Conservation (phyloP, 2,888 invertebrate species). For the Scrobipalpa costella region DNA sequence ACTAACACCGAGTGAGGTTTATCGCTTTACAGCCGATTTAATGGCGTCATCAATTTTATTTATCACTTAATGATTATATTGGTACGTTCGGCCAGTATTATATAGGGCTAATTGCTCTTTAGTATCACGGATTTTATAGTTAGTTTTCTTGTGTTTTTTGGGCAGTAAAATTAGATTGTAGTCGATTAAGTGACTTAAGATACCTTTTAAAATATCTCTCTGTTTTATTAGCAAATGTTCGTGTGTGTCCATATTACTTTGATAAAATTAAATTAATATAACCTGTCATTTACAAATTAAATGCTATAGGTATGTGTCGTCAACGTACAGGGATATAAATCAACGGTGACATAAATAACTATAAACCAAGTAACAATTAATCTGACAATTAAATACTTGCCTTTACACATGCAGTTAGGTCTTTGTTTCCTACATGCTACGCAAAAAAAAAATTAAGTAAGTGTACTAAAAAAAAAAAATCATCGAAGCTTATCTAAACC, state of each 20-base stretch:
- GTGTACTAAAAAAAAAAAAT: too few relatives aligned
- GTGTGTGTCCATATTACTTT: not conserved
- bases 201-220: not conserved
- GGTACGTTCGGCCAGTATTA: conserved; percentile 39
- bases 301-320: too few relatives aligned
- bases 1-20: conserved; percentile 39
- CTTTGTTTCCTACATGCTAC: too few relatives aligned
- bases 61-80: conserved; percentile 52
- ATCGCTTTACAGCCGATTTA: conserved; percentile 38
- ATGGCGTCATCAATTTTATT: conserved; percentile 50
- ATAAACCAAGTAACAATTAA: too few relatives aligned
- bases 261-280: too few relatives aligned
- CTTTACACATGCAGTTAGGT: too few relatives aligned
- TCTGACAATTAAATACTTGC: too few relatives aligned
- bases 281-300: too few relatives aligned
- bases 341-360: too few relatives aligned
- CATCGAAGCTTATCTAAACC: too few relatives aligned
- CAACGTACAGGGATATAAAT: too few relatives aligned
- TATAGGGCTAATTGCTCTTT: conserved; percentile 46
- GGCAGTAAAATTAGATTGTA: not conserved
- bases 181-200: not conserved
- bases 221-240: not conserved
- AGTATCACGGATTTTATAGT: conserved; percentile 29
- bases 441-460: too few relatives aligned
- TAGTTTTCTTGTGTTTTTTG: conserved; percentile 4